Conservation (phyloP, 2,113 vertebrate species). For the western clawed frog (Xenopus tropicalis) region DNA sequence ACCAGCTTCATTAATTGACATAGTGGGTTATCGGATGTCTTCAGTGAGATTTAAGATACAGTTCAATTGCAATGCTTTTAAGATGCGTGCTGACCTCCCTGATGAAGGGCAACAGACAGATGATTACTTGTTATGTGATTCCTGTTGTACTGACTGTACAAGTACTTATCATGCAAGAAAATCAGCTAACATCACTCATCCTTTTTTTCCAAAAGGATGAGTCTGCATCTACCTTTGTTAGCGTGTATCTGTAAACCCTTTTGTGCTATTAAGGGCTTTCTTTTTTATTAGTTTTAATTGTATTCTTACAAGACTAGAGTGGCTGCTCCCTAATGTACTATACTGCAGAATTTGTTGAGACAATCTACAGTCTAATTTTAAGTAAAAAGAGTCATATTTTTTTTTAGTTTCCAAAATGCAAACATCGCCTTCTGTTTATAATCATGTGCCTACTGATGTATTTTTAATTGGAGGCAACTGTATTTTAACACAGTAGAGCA, state of each 20-base stretch:
- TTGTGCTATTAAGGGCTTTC: neutral
- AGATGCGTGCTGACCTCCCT: constrained; percentile 34
- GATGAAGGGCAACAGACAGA: constrained; percentile 41
- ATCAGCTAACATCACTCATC: constrained; percentile 22
- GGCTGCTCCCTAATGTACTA: too few species aligned
- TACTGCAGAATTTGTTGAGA: too few species aligned
- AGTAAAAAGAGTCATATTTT: too few species aligned
- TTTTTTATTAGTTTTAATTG: neutral
- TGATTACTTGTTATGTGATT: constrained; percentile 41
- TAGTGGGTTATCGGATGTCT: constrained; percentile 11
- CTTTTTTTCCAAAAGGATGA: neutral
- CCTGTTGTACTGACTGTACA: constrained; percentile 32
- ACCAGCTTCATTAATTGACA: constrained; percentile 28
- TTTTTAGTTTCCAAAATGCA: too few species aligned
- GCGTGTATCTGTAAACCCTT: neutral
- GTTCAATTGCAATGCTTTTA: constrained; percentile 38
- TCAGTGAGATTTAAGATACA: constrained; percentile 30
- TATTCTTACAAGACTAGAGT: too few species aligned
- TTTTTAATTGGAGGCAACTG: too few species aligned
- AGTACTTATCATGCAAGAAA: constrained; percentile 31
- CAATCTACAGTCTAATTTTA: too few species aligned
- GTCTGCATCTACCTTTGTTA: neutral
- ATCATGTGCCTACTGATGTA: too few species aligned
- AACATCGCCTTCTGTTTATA: too few species aligned
- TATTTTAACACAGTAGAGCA: too few species aligned